These are phyloP conservation scores for Gymnoscopelus braueri DNA, from an alignment of 2,797 vertebrate species.

Conservation along the genomic window DNA sequence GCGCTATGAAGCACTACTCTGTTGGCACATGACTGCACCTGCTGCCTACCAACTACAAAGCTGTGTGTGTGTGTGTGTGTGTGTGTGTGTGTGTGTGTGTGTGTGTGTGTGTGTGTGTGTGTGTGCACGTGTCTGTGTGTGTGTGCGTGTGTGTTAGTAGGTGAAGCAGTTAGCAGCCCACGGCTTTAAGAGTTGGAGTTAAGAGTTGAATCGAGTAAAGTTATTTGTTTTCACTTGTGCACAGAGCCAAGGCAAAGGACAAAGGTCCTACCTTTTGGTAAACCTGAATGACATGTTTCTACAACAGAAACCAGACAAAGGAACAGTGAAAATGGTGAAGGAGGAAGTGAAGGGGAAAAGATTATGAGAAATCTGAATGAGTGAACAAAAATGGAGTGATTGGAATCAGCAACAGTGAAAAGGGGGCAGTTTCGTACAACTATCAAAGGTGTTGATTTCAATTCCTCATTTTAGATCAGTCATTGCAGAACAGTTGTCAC, in stretches of 20 bases:
- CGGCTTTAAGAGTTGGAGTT: slow-evolving; percentile 14
- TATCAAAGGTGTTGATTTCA: slow-evolving; percentile 54
- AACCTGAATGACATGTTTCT: slow-evolving; percentile 99
- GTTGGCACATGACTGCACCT: no score
- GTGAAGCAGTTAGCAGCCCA: slow-evolving; percentile 63
- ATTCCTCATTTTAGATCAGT: slow-evolving; percentile 63
- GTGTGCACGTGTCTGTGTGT: neutral
- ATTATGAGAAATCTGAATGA: slow-evolving; percentile 69
- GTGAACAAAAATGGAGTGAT: slow-evolving; percentile 83
- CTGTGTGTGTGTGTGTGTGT: slow-evolving; percentile 8
- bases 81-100: slow-evolving; percentile 2
- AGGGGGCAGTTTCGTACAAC: slow-evolving; percentile 11
- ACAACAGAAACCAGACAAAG: slow-evolving; percentile 91
- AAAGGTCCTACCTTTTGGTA: slow-evolving; percentile 99
- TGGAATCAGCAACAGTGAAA: slow-evolving; percentile 68
- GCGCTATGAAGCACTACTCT: no score
- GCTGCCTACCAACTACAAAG: no score
- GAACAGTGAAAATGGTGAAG: slow-evolving; percentile 81
- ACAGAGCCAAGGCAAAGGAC: slow-evolving; percentile 64
- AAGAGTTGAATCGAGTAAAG: neutral
- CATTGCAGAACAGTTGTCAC: slow-evolving; percentile 45
- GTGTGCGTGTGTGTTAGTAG: slow-evolving; percentile 37
- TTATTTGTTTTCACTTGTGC: slow-evolving; percentile 25
- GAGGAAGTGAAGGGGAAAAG: slow-evolving; percentile 32
- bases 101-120: slow-evolving; percentile 5